phyloP scores from a whole-genome alignment of 2,113 vertebrate genomes.

The Coreoperca whiteheadi region DNA sequence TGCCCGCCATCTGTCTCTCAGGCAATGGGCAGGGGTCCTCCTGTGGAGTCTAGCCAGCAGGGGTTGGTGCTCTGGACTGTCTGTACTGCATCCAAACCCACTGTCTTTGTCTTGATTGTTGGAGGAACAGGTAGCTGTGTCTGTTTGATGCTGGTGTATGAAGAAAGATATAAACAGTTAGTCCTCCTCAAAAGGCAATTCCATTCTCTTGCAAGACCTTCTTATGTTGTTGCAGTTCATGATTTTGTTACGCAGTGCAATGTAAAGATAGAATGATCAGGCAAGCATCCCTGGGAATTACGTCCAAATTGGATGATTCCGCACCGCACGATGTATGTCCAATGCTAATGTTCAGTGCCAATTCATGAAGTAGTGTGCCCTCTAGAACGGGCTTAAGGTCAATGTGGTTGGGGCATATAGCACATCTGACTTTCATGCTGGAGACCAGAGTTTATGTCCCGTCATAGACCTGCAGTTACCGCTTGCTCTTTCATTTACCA shows the following conservation, averaged over 20 bases:
- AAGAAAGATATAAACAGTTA: conserved; percentile 29
- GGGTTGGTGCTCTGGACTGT: conserved; percentile 90
- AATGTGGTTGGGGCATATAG: background rate
- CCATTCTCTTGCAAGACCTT: background rate
- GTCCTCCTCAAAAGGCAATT: background rate
- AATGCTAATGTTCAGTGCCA: background rate
- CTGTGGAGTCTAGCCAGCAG: conserved; percentile 79
- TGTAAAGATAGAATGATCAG: background rate
- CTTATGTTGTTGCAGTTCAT: background rate
- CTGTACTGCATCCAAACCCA: conserved; percentile 88
- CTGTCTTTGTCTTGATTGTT: conserved; percentile 94
- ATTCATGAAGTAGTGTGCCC: background rate
- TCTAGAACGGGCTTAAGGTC: background rate
- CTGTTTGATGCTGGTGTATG: conserved; percentile 76
- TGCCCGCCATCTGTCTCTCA: conserved; percentile 78
- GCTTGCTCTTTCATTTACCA: background rate
- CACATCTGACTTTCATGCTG: background rate
- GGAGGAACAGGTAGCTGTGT: conserved; percentile 93
- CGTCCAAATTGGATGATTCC: background rate
- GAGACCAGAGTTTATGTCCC: background rate
- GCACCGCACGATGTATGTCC: background rate
- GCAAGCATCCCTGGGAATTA: background rate
- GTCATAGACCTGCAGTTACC: background rate
- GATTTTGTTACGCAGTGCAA: background rate
- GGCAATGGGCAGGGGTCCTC: conserved; percentile 74